Evolutionary conservation across 2,113 vertebrate genomes (phyloP).

Genomic region (Nanger granti): DNA sequence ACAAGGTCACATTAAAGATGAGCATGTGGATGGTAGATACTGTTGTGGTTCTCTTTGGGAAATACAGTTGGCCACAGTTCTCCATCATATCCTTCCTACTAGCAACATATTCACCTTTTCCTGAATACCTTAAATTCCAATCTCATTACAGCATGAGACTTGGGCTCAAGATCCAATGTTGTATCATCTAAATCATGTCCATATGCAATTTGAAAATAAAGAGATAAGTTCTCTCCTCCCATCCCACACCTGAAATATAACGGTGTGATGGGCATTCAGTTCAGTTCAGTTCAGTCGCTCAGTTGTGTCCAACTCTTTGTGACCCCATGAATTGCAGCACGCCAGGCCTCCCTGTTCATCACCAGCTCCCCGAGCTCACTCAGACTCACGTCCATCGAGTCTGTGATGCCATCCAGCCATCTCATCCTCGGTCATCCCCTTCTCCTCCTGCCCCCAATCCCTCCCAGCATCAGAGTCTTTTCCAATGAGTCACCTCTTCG

Average conservation of each 20-base stretch:
- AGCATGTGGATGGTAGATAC: neutral
- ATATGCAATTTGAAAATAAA: neutral
- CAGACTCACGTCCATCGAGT: too few species aligned
- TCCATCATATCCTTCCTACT: neutral
- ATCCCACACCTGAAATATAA: neutral
- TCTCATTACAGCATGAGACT: neutral
- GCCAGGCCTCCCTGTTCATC: too few species aligned
- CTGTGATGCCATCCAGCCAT: too few species aligned
- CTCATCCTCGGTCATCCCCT: too few species aligned
- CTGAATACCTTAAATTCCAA: neutral
- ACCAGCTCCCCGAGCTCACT: too few species aligned
- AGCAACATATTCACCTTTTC: neutral
- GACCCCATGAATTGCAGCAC: too few species aligned
- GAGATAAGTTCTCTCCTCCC: neutral
- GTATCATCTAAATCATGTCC: neutral
- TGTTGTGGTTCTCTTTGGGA: neutral
- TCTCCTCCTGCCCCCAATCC: too few species aligned
- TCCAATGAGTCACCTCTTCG: too few species aligned
- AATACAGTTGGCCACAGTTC: neutral
- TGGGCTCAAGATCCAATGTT: neutral
- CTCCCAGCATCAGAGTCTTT: too few species aligned
- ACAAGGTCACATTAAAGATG: neutral
- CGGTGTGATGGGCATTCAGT: neutral
- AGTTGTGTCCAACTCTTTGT: too few species aligned
- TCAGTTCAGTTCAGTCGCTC: too few species aligned